These are phyloP conservation scores for Castor canadensis DNA, from an alignment of 2,113 vertebrate genomes.

Conservation along the genomic window DNA sequence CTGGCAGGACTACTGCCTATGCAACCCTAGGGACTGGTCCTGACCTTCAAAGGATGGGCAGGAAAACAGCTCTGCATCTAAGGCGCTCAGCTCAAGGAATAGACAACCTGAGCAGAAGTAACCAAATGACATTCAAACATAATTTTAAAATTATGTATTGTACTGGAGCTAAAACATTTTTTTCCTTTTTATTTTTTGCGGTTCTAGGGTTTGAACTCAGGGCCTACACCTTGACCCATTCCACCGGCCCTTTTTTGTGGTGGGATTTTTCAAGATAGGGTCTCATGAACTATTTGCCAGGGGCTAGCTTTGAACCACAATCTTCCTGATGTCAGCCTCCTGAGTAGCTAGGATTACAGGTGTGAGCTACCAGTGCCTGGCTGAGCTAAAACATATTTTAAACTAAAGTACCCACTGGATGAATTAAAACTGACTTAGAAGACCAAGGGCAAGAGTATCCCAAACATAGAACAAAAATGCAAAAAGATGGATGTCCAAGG, in stretches of 20 bases:
- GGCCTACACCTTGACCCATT: too few relatives aligned
- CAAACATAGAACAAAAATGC: not conserved
- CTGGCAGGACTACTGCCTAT: not conserved
- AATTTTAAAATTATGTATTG: too few relatives aligned
- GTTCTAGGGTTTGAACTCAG: too few relatives aligned
- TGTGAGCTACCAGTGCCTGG: too few relatives aligned
- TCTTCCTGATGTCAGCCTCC: too few relatives aligned
- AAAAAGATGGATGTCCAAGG: not conserved
- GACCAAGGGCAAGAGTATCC: not conserved
- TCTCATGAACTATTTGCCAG: too few relatives aligned
- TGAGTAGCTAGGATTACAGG: too few relatives aligned
- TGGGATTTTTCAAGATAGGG: too few relatives aligned
- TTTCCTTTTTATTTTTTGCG: too few relatives aligned
- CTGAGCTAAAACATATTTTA: not conserved
- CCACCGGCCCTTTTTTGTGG: too few relatives aligned
- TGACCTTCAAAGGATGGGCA: not conserved
- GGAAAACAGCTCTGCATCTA: not conserved
- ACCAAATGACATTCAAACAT: not conserved
- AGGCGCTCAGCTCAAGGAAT: not conserved
- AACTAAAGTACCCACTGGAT: not conserved
- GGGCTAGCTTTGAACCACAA: too few relatives aligned
- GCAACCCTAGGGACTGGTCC: not conserved
- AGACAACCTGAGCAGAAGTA: not conserved
- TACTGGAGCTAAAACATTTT: too few relatives aligned
- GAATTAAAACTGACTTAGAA: not conserved